Conservation (phyloP, 2,797 vertebrate species). For the Manis crassicaudata region DNA sequence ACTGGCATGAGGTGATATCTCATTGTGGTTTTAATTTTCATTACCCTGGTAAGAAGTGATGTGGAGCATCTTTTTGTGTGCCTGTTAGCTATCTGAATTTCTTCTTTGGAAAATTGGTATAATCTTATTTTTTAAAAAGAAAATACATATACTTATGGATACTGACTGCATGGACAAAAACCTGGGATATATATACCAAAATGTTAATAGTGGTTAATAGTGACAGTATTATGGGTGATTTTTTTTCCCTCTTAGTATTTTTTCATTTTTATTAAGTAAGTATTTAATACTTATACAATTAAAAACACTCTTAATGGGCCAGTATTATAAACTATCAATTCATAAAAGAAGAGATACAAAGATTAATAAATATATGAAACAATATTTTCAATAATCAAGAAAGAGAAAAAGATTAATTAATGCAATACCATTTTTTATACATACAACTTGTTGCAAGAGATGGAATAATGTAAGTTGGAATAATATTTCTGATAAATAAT, state of each 20-base stretch:
- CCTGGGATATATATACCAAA: neutral
- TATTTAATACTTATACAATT: neutral
- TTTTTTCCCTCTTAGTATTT: neutral
- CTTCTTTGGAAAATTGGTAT: no score
- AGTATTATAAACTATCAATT: neutral
- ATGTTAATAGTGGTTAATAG: neutral
- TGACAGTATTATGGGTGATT: neutral
- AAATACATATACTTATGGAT: neutral
- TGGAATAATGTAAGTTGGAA: neutral
- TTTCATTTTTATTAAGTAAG: conserved; percentile 36
- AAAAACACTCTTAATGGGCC: neutral
- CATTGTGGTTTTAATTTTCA: no score
- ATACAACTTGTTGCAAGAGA: neutral
- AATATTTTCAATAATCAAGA: neutral
- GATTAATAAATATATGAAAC: neutral
- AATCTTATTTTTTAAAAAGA: neutral
- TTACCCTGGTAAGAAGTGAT: no score
- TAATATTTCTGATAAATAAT: neutral
- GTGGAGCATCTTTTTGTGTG: no score
- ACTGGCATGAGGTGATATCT: no score
- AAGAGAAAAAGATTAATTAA: neutral
- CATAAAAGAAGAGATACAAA: conserved; percentile 7
- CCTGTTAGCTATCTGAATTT: no score
- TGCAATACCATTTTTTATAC: neutral
- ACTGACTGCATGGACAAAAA: neutral